Evolutionary conservation across 1,140 invertebrate species (phyloP).

Genomic region (Nymphalis io): DNA sequence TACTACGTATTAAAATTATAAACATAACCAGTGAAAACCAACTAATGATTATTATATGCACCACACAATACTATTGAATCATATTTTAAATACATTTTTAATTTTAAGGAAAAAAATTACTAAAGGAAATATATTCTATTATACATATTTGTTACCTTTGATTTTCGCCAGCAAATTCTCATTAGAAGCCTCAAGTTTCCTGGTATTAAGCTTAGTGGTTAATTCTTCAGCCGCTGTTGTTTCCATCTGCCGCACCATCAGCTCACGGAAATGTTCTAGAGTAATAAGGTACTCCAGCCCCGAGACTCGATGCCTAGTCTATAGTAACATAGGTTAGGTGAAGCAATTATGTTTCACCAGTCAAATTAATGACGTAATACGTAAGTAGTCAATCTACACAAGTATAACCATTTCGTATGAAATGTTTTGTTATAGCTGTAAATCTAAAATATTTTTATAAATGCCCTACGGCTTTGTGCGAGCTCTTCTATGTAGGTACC

Average conservation of each 20-base stretch:
- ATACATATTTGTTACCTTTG: conserved; percentile 49
- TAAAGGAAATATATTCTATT: too few species aligned
- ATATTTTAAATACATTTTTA: background rate
- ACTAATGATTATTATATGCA: too few species aligned
- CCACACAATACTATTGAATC: too few species aligned
- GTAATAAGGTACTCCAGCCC: conserved; percentile 56
- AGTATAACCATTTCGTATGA: too few species aligned
- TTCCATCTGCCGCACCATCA: conserved; percentile 66
- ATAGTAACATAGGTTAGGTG: background rate
- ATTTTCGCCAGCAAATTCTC: conserved; percentile 55
- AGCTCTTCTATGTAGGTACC: too few species aligned
- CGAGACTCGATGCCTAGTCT: conserved; percentile 24
- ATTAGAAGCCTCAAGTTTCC: conserved; percentile 64
- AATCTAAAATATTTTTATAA: too few species aligned
- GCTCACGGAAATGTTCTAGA: conserved; percentile 62
- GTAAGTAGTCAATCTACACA: too few species aligned
- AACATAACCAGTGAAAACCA: too few species aligned
- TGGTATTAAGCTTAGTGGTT: conserved; percentile 55
- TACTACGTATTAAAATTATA: too few species aligned
- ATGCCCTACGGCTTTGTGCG: too few species aligned
- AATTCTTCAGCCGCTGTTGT: conserved; percentile 66
- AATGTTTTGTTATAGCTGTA: too few species aligned
- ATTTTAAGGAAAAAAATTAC: conserved; percentile 1
- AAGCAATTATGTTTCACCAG: background rate
- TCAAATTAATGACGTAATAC: too few species aligned